Evolutionary conservation across 2,797 vertebrate species (phyloP).

Genomic region (Falco cherrug): DNA sequence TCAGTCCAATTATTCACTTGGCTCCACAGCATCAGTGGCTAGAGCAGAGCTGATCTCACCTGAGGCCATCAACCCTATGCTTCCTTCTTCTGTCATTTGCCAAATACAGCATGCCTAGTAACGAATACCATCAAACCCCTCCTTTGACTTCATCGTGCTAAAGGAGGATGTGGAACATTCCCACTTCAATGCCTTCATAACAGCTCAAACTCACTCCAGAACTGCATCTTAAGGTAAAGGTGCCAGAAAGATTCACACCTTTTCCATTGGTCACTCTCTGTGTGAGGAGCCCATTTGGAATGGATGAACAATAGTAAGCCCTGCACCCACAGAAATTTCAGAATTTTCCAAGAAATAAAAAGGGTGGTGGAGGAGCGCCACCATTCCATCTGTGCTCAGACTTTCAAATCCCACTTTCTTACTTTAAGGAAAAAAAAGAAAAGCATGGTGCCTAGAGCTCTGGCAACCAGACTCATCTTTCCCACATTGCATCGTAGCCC

Average conservation of each 20-base stretch:
- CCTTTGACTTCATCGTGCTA: background rate
- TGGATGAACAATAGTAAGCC: background rate
- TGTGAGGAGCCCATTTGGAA: background rate
- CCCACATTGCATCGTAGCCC: background rate
- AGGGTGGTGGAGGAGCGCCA: background rate
- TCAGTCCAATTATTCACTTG: background rate
- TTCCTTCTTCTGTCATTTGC: background rate
- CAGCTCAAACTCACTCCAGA: background rate
- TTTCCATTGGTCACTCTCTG: background rate
- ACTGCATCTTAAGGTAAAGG: background rate
- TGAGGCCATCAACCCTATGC: background rate
- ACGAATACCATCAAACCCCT: background rate
- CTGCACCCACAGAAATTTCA: background rate
- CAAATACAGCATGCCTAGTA: background rate
- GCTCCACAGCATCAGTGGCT: background rate
- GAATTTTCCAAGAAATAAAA: background rate
- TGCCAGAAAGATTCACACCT: background rate
- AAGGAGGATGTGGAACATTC: background rate
- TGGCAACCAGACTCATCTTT: background rate
- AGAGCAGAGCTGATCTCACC: background rate
- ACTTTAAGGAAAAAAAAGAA: background rate
- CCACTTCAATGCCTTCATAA: background rate
- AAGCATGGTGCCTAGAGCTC: background rate
- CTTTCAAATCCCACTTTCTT: background rate
- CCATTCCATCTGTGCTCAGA: background rate